Evolutionary conservation across 2,113 vertebrate species (phyloP).

Genomic region (Cepphus grylle): DNA sequence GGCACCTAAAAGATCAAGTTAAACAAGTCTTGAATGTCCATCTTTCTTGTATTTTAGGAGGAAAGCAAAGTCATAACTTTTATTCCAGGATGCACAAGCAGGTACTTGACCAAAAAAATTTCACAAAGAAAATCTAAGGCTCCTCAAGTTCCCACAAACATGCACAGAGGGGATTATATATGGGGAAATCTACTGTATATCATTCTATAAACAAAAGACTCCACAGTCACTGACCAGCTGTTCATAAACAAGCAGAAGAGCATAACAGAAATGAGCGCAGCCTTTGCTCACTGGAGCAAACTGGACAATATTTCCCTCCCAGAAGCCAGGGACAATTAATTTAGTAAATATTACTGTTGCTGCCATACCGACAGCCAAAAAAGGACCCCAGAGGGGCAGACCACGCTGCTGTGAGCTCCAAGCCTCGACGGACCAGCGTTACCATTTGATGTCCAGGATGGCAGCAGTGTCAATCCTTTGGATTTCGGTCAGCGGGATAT

Average conservation of each 20-base stretch:
- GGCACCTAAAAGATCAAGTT: slow-evolving; percentile 81
- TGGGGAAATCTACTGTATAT: neutral
- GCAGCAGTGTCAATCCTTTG: slow-evolving; percentile 84
- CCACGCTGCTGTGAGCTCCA: rapidly evolving
- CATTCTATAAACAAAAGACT: neutral
- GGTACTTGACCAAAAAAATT: neutral
- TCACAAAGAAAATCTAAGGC: neutral
- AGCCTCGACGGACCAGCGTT: neutral
- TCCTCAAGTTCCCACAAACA: neutral
- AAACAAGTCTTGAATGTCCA: neutral
- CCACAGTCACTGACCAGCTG: neutral
- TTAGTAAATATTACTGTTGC: neutral
- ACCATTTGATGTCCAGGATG: slow-evolving; percentile 94
- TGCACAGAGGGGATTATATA: rapidly evolving
- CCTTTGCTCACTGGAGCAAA: neutral
- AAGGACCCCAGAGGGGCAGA: neutral
- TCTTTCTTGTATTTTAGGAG: neutral
- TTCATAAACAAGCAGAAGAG: neutral
- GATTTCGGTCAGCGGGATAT: slow-evolving; percentile 79
- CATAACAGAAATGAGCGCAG: rapidly evolving
- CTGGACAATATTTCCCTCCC: neutral
- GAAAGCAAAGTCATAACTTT: neutral
- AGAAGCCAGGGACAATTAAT: neutral
- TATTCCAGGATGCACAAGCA: neutral
- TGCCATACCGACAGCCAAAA: neutral